phyloP scores from a whole-genome alignment of 1,140 invertebrate species.

The Triops longicaudatus region DNA sequence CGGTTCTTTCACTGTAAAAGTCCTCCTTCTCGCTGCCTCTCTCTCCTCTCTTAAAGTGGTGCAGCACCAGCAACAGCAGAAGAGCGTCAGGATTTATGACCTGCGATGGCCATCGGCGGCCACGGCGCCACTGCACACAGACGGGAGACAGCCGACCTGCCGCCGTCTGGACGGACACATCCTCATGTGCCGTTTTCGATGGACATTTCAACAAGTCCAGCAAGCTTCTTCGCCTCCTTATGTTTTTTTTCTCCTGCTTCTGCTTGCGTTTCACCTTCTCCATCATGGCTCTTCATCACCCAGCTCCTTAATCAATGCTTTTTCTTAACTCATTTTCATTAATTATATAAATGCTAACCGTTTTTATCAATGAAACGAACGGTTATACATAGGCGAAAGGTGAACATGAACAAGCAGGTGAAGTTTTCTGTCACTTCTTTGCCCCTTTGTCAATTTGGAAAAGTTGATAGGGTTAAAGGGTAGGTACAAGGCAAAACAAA shows the following conservation, averaged over 20 bases:
- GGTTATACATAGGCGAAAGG: too few species aligned
- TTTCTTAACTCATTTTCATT: not conserved
- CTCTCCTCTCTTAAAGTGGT: slow-evolving; percentile 17
- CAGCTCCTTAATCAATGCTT: not conserved
- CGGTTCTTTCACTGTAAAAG: too few species aligned
- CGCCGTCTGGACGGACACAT: slow-evolving; percentile 13
- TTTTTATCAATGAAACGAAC: not conserved
- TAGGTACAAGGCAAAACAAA: not conserved
- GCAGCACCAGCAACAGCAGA: slow-evolving; percentile 1
- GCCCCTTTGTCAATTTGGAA: too few species aligned
- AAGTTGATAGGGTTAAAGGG: too few species aligned
- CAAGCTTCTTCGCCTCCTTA: not conserved
- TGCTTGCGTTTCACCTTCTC: not conserved
- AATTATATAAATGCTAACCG: not conserved
- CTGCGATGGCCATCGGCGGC: slow-evolving; percentile 9
- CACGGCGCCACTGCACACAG: slow-evolving; percentile 9
- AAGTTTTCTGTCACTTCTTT: not conserved
- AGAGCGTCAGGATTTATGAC: slow-evolving; percentile 15
- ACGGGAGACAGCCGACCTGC: slow-evolving; percentile 13
- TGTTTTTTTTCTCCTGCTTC: not conserved
- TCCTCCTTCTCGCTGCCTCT: not conserved
- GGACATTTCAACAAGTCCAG: slow-evolving; percentile 14
- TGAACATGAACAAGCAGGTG: not conserved
- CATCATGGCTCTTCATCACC: not conserved
- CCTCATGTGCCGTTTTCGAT: not conserved